phyloP scores from a whole-genome alignment of 2,797 vertebrate species.

The Premnoplex brunnescens region DNA sequence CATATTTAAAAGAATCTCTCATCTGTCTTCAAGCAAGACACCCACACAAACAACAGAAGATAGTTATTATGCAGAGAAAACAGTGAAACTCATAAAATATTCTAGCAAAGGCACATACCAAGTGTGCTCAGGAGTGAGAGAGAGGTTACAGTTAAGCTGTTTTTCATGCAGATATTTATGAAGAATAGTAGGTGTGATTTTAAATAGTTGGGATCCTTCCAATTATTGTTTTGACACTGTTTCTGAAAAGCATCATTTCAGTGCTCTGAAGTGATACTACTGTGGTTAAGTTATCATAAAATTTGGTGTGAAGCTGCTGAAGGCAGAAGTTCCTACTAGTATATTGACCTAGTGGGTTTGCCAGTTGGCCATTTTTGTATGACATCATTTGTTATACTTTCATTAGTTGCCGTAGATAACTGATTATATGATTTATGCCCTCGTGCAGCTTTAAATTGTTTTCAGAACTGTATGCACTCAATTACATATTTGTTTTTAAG shows the following conservation, averaged over 20 bases:
- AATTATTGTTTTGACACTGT: neutral
- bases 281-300: neutral
- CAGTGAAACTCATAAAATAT: neutral
- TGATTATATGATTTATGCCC: neutral
- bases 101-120: neutral
- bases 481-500: neutral
- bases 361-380: neutral
- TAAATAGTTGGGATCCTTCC: neutral
- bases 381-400: neutral
- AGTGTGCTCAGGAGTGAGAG: neutral
- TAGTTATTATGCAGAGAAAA: neutral
- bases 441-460: neutral
- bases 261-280: neutral
- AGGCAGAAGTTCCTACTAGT: neutral
- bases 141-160: neutral
- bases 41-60: conserved; percentile 24
- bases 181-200: neutral
- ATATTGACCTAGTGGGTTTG: neutral
- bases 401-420: neutral
- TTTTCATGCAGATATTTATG: neutral
- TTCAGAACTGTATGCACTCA: neutral
- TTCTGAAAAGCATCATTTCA: neutral
- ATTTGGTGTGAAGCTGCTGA: neutral
- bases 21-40: neutral
- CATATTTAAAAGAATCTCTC: conserved; percentile 4